Evolutionary conservation across 2,797 vertebrate species (phyloP).

Genomic region (Neosilurus mollespiculum): DNA sequence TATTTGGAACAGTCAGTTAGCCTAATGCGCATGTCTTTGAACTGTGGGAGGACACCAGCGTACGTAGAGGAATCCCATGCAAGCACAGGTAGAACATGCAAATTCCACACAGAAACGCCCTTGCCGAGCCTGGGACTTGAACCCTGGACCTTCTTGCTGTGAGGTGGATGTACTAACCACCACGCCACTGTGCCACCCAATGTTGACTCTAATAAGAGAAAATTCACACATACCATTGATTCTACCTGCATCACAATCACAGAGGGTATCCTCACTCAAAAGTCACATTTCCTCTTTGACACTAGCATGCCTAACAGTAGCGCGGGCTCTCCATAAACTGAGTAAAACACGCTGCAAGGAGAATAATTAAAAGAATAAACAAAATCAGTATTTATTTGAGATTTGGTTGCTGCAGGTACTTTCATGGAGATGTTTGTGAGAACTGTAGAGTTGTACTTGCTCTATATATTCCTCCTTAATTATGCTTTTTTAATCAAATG

Average conservation of each 20-base stretch:
- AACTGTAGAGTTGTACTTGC: conserved; percentile 65
- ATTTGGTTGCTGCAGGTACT: conserved; percentile 47
- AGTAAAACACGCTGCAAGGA: conserved; percentile 68
- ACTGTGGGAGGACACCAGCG: no score
- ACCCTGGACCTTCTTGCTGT: no score
- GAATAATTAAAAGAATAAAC: conserved; percentile 78
- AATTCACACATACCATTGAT: conserved; percentile 71
- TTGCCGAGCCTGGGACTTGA: no score
- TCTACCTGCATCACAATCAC: conserved; percentile 73
- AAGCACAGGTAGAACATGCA: no score
- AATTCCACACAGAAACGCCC: no score
- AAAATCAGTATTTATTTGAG: conserved; percentile 67
- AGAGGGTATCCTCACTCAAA: conserved; percentile 65
- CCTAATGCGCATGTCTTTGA: no score
- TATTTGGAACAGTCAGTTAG: no score
- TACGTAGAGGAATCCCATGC: no score
- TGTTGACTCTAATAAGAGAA: conserved; percentile 78
- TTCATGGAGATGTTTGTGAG: conserved; percentile 60
- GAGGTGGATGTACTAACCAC: no score
- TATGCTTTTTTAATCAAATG: no score
- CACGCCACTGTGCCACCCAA: conserved; percentile 24
- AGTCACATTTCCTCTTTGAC: conserved; percentile 49
- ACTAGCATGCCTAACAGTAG: conserved; percentile 6
- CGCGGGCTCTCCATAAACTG: conserved; percentile 42
- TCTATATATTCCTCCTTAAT: conserved; percentile 62